These are phyloP conservation scores for Amphilophus citrinellus DNA, from an alignment of 2,113 vertebrate genomes.

Conservation along the genomic window DNA sequence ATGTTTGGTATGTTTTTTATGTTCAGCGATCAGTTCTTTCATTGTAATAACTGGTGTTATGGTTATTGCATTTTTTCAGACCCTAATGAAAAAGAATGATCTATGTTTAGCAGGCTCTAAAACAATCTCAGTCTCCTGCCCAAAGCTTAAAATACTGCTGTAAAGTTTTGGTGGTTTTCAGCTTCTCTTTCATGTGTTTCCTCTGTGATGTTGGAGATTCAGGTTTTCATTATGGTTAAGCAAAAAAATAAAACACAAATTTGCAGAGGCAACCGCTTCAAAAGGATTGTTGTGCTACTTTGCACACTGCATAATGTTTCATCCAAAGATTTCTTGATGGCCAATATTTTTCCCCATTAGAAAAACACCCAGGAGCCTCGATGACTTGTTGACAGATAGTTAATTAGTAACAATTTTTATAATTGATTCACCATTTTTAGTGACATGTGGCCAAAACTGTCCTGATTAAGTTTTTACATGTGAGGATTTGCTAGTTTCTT, in stretches of 20 bases:
- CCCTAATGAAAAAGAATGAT: conserved; percentile 23
- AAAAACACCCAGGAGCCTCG: too few species aligned
- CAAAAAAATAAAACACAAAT: neutral
- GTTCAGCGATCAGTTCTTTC: neutral
- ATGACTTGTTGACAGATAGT: too few species aligned
- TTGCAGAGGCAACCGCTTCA: neutral
- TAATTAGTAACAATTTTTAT: too few species aligned
- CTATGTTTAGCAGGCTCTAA: neutral
- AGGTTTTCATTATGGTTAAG: neutral
- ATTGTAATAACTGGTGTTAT: conserved; percentile 19
- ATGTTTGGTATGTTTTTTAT: neutral
- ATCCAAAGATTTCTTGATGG: too few species aligned
- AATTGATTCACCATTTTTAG: too few species aligned
- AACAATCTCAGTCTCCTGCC: neutral
- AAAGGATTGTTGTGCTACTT: neutral
- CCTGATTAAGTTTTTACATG: too few species aligned
- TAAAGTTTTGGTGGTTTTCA: conserved; percentile 26
- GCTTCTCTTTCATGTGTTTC: conserved; percentile 25
- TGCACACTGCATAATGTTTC: neutral
- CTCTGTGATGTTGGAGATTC: neutral
- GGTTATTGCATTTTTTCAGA: neutral
- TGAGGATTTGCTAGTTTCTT: too few species aligned
- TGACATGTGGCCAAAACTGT: too few species aligned
- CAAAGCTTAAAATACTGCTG: neutral
- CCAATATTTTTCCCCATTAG: too few species aligned